Evolutionary conservation across 2,113 vertebrate species (phyloP).

Genomic region (Empidonax alnorum): DNA sequence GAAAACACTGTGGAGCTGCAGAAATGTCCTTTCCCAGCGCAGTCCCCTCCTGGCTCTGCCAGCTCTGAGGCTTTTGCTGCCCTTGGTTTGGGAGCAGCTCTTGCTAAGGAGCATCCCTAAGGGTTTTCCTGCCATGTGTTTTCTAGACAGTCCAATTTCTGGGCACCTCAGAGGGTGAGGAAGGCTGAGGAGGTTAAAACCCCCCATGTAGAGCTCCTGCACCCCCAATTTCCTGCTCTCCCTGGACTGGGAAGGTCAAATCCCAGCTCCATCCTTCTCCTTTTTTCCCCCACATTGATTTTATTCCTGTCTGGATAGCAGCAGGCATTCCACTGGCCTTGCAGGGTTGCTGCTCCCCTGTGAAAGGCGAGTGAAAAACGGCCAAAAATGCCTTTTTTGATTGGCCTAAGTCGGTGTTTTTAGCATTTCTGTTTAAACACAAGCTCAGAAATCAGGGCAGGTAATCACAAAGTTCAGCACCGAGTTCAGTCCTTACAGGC

Average conservation of each 20-base stretch:
- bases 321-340: not conserved
- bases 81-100: not conserved
- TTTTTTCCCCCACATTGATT: not conserved
- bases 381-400: not conserved
- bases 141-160: not conserved
- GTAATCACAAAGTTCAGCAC: not conserved
- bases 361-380: not conserved
- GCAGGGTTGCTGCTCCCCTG: not conserved
- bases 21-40: not conserved
- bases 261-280: not conserved
- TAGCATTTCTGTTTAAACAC: not conserved
- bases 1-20: not conserved
- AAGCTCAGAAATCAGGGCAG: slow-evolving; percentile 10
- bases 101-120: not conserved
- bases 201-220: not conserved
- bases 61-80: not conserved
- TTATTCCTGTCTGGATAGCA: not conserved
- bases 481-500: not conserved
- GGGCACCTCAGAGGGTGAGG: not conserved
- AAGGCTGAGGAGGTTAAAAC: not conserved
- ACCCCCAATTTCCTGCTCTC: not conserved
- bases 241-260: not conserved
- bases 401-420: not conserved
- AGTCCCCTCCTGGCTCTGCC: rapidly evolving
- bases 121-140: not conserved